A percentile compares a stretch with the other conserved stretches of the same genome.
These are phyloP conservation scores for Halyomorpha halys DNA, from an alignment of 1,140 invertebrate genomes.

Conservation along the genomic window DNA sequence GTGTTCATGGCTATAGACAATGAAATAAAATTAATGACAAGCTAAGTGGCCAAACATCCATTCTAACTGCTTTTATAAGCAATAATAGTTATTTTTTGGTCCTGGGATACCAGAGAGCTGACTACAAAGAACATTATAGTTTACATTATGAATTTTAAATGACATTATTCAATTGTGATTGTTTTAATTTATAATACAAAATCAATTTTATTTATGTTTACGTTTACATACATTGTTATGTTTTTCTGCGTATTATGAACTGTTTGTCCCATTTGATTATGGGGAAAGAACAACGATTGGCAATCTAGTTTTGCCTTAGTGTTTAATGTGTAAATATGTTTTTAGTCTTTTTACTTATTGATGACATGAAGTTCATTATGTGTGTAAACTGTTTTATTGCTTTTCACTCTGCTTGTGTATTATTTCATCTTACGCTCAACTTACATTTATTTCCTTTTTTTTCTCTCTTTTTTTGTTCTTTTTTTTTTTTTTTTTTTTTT, in stretches of 20 bases:
- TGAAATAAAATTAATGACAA: conserved; percentile 14
- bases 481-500: too few species aligned
- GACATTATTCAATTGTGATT: conserved; percentile 6
- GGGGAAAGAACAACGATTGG: conserved; percentile 3
- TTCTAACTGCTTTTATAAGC: conserved; percentile 10
- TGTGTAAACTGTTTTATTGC: conserved; percentile 5
- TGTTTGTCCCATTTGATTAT: not conserved
- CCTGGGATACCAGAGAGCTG: too few species aligned
- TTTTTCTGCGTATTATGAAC: not conserved
- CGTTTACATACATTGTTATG: not conserved
- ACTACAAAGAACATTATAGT: too few species aligned
- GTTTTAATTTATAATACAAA: conserved; percentile 3
- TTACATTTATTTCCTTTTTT: too few species aligned
- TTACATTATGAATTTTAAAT: too few species aligned
- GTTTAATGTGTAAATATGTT: conserved; percentile 3
- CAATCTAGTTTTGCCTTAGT: conserved; percentile 6
- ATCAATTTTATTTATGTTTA: conserved; percentile 11
- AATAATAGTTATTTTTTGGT: conserved; percentile 6
- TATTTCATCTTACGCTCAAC: conserved; percentile 1
- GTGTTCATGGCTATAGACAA: conserved; percentile 30
- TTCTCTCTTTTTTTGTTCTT: too few species aligned
- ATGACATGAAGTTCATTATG: conserved; percentile 3
- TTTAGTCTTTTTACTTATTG: conserved; percentile 7
- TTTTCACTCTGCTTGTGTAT: not conserved
- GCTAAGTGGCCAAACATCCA: not conserved